These are phyloP conservation scores for Parnassius mnemosyne DNA, from an alignment of 2,888 invertebrate species.

Conservation along the genomic window DNA sequence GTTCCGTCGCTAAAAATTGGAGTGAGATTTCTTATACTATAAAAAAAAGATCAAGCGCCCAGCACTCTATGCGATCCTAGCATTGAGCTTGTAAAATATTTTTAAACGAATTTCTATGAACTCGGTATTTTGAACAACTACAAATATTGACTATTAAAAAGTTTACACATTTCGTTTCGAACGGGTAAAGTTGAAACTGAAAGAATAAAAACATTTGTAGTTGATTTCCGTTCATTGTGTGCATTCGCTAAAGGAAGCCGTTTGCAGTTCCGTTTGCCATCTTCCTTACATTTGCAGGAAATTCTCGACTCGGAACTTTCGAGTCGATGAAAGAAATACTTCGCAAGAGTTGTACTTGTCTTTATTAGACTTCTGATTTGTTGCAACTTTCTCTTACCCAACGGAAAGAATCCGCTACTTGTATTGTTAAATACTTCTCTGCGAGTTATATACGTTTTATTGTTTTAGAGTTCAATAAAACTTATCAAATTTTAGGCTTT, in stretches of 20 bases:
- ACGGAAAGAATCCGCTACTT: slow-evolving; percentile 40
- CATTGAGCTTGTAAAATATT: no score
- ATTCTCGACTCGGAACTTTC: slow-evolving; percentile 53
- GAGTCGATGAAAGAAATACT: slow-evolving; percentile 68
- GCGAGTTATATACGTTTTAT: neutral
- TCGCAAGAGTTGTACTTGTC: slow-evolving; percentile 45
- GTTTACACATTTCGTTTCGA: no score
- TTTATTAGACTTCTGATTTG: slow-evolving; percentile 59
- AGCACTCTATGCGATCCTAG: no score
- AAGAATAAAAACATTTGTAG: slow-evolving; percentile 28
- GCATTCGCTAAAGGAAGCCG: slow-evolving; percentile 57
- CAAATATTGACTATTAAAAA: no score
- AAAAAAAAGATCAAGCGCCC: no score
- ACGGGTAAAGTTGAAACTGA: slow-evolving; percentile 15
- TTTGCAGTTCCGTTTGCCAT: slow-evolving; percentile 55
- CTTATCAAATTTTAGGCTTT: neutral
- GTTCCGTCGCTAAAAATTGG: no score
- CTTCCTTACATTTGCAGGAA: slow-evolving; percentile 51
- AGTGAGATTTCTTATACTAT: no score
- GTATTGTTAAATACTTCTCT: slow-evolving; percentile 16
- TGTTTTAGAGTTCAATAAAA: neutral
- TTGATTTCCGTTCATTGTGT: slow-evolving; percentile 37
- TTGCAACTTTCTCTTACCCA: slow-evolving; percentile 39
- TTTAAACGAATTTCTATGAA: no score
- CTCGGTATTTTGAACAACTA: no score